Conservation (phyloP, 2,888 invertebrate species). For the Eristalis tenax region DNA sequence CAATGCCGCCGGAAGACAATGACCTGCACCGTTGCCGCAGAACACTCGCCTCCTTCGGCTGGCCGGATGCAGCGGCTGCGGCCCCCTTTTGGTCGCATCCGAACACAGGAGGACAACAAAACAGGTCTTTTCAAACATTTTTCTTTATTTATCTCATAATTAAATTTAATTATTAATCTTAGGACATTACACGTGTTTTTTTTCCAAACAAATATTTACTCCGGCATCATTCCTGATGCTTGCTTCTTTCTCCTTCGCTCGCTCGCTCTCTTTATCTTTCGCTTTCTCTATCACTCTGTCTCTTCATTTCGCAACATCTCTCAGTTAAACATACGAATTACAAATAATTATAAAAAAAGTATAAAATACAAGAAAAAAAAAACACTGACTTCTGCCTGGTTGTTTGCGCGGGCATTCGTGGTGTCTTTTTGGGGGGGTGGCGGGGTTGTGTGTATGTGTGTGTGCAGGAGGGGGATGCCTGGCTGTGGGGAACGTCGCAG, state of each 20-base stretch:
- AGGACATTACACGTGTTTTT: background rate
- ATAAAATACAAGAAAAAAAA: conserved; percentile 14
- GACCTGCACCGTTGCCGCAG: no score
- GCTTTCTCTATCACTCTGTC: conserved; percentile 29
- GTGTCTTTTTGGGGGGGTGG: background rate
- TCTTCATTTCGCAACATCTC: background rate
- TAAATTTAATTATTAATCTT: conserved; percentile 37
- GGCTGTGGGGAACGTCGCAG: background rate
- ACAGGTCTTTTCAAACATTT: background rate
- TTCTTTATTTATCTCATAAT: conserved; percentile 31
- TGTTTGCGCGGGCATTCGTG: background rate
- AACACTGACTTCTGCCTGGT: conserved; percentile 55
- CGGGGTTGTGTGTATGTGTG: background rate
- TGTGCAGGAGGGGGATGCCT: background rate
- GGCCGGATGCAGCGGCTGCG: no score
- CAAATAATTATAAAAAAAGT: conserved; percentile 24
- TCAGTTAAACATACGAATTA: conserved; percentile 26
- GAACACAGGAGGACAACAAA: no score
- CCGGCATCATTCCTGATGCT: background rate
- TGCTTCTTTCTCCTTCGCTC: conserved; percentile 2
- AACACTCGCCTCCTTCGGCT: no score
- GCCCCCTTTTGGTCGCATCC: no score
- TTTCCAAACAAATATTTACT: background rate
- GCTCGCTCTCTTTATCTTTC: background rate
- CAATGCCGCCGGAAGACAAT: no score